Base-by-base conservation (phyloP, 2,113 vertebrate genomes). In the Tamias sibiricus region DNA sequence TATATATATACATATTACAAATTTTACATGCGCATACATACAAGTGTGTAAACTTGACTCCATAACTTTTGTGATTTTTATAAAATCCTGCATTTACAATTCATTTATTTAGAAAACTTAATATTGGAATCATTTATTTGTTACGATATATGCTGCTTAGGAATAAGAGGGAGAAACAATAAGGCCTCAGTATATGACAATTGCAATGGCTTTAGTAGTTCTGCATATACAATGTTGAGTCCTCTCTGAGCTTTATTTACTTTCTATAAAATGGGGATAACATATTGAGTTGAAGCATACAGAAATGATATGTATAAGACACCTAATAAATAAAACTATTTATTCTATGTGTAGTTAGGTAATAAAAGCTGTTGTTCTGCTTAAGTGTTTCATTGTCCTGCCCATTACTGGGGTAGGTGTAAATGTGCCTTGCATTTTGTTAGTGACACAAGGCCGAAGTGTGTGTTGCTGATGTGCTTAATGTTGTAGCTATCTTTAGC, bases 401-500 rank as follows among this genome's bases (percentile, higher is more conserved):
- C 26, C 12, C 19, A 1, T 40, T 26, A 9, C n/a, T 54, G 22
- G 37, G 44, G 24, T 59, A 16, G 13, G 7, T 68, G 22, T 42
- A 11, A 30, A 9, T 62, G 44, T 26, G 22, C 24, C 40, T 32
- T 28, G 16, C 9, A 20, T 35, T 35, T 49, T 26, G 9, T 44
- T 35, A 8, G 35, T 42, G 40, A 49, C 22, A 42, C 12, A 28
- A 12, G 0, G 4, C 3, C 22, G 59, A 69, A 71, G 2, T 13
- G 11, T 4, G 14, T 64, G 6, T 22, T 42, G 40, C 40, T 44
- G 9, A 66, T 16, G 52, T 19, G 4, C 49, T 57, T 64, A n/a
- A 37, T 4, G 13, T 0, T 3, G 0, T 17, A 10, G 3, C 2
- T 49, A 24, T 74, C 30, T 47, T 57, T 12, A 4, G 1, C 57